Evolutionary conservation across 2,113 vertebrate genomes (phyloP), one percentile per base, ranked within the genome.

Genomic region (Hippotragus niger): DNA sequence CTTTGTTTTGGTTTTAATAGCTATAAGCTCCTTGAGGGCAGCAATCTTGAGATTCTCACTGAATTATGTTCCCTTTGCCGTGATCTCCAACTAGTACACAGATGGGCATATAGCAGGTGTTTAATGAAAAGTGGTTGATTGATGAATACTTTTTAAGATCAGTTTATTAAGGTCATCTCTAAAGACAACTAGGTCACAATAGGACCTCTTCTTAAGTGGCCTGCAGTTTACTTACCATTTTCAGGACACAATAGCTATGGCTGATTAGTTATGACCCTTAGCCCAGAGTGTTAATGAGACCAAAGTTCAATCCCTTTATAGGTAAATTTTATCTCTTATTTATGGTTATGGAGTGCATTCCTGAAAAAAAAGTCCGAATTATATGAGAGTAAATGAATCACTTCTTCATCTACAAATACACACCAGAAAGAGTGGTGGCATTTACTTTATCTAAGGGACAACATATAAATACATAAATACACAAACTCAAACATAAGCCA

Each of bases 381-480:
- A 93, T 47, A 58, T 64, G 21, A 82, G 15, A 85, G 27, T 52
- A 97, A 94, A 88, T 81, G 55, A 88, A 88, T 25, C 31, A 88
- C 95, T 97, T 94, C 25, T 6, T 50, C 29, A 88, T 62, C 21
- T 89, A 97, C n/a, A 97, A 97, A 92, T 93, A 81, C 8, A 83
- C 31, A 82, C 40, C 43, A 87, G 52, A 90, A 96, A 5, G 19
- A 94, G 33, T 57, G 9, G 12, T 45, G 40, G 31, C 31, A 76
- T 97, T 95, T 97, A 94, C n/a, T 95, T 88, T 90, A 74, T 64
- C 10, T 74, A 96, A 90, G 67, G 36, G 33, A 88, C 40, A 97
- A 60, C 31, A 95, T 85, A 60, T 43, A 94, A 95, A 97, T 97
- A 82, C 33, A 94, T 52, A 91, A 97, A 76, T 93, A 81, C 3